Evolutionary conservation across 1,140 invertebrate genomes (phyloP).

Genomic region (Pogonomyrmex barbatus): DNA sequence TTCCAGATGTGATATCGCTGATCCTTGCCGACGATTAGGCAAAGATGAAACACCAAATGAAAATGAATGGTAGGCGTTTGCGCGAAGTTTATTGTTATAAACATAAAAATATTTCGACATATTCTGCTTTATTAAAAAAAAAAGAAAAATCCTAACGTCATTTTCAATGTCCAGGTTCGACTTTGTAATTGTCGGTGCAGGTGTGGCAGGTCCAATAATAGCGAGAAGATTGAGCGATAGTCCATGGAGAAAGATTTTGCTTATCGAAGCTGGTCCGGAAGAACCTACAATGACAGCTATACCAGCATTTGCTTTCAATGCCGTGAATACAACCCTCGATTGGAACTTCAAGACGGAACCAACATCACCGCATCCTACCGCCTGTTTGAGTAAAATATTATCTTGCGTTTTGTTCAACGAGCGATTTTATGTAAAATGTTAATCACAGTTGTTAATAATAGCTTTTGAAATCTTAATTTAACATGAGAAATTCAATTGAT

Average conservation of each 20-base stretch:
- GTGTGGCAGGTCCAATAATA: slow-evolving; percentile 89
- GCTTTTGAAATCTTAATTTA: background rate
- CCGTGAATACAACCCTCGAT: slow-evolving; percentile 87
- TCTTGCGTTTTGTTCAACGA: background rate
- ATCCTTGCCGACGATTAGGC: slow-evolving; percentile 84
- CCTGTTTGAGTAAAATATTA: slow-evolving; percentile 79
- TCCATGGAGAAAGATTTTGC: slow-evolving; percentile 84
- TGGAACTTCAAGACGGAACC: slow-evolving; percentile 88
- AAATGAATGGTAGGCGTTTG: slow-evolving; percentile 72
- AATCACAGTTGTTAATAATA: background rate
- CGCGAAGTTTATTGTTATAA: background rate
- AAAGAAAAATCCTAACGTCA: slow-evolving; percentile 3
- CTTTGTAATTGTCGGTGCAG: slow-evolving; percentile 87
- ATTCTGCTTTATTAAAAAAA: background rate
- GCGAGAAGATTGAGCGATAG: slow-evolving; percentile 86
- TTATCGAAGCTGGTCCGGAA: slow-evolving; percentile 91
- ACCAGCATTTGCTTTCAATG: slow-evolving; percentile 88
- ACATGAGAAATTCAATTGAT: background rate
- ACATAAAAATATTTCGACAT: background rate
- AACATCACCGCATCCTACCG: slow-evolving; percentile 85
- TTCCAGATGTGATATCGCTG: slow-evolving; percentile 86
- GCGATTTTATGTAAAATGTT: background rate
- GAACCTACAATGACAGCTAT: slow-evolving; percentile 90
- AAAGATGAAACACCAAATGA: slow-evolving; percentile 74
- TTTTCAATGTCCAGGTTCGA: slow-evolving; percentile 82